phyloP scores from a whole-genome alignment of 1,140 invertebrate species.

The Belonocnema kinseyi region DNA sequence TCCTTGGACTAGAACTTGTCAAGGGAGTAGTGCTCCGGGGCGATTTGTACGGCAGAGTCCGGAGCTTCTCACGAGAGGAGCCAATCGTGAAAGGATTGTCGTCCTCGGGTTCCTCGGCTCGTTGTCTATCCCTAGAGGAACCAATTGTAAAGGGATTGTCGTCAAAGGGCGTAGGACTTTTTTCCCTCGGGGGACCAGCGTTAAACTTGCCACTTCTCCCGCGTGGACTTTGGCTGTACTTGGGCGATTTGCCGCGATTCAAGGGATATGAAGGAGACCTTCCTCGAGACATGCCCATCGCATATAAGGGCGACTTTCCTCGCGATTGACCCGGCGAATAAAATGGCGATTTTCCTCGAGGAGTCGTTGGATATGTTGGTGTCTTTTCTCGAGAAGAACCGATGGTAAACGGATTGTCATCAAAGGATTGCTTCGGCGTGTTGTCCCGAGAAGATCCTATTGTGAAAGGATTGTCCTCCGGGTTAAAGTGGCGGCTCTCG shows the following conservation, averaged over 20 bases:
- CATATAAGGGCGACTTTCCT: constrained; percentile 2
- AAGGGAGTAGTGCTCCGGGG: constrained; percentile 83
- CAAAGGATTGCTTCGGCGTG: constrained; percentile 45
- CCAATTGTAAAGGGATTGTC: constrained; percentile 28
- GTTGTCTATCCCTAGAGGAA: neutral
- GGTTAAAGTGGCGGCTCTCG: constrained; percentile 36
- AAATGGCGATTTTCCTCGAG: constrained; percentile 3
- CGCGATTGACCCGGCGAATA: neutral
- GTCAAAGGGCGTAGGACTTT: constrained; percentile 16
- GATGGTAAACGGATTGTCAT: constrained; percentile 37
- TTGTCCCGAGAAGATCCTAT: constrained; percentile 68
- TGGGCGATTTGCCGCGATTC: neutral
- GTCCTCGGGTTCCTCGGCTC: neutral
- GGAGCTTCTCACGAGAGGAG: constrained; percentile 48
- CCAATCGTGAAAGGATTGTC: constrained; percentile 49
- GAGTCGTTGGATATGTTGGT: neutral
- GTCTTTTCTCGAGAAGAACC: constrained; percentile 19
- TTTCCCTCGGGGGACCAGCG: neutral
- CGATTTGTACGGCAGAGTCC: constrained; percentile 75
- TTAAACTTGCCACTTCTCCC: constrained; percentile 1
- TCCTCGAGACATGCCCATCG: neutral
- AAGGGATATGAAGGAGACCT: neutral
- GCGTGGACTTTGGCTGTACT: constrained; percentile 11
- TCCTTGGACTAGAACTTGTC: constrained; percentile 89
- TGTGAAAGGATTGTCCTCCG: constrained; percentile 2